Conservation (phyloP, 2,888 invertebrate genomes). For the Miltochrista miniata region DNA sequence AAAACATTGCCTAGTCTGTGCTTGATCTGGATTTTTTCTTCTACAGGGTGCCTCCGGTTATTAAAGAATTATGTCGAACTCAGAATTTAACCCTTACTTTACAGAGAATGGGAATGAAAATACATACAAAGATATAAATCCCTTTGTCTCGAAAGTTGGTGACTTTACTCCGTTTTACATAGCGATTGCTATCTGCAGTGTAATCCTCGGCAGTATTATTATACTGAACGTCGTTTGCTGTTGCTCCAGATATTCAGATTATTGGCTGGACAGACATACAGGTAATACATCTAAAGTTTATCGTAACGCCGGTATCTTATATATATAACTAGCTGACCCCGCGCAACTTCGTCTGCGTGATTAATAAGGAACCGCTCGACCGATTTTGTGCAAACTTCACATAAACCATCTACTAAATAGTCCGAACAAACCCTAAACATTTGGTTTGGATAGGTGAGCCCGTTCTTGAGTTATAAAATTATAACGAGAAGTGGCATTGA, state of each 20-base stretch:
- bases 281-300: conserved; percentile 69
- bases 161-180: conserved; percentile 95
- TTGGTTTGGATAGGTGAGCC: neutral
- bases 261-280: conserved; percentile 93
- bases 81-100: conserved; percentile 72
- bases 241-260: conserved; percentile 90
- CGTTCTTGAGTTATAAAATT: too few relatives aligned
- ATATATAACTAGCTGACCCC: neutral
- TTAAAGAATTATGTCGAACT: conserved; percentile 67
- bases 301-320: neutral
- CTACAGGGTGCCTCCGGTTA: conserved; percentile 57
- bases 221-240: conserved; percentile 91
- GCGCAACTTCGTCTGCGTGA: too few relatives aligned
- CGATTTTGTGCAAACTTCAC: too few relatives aligned
- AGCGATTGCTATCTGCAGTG: conserved; percentile 89
- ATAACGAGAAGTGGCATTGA: too few relatives aligned
- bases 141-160: conserved; percentile 72
- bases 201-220: conserved; percentile 87
- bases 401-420: too few relatives aligned
- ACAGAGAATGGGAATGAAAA: conserved; percentile 59
- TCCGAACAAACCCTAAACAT: neutral
- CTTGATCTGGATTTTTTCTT: conserved; percentile 61
- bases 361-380: too few relatives aligned
- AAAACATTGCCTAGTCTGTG: conserved; percentile 11
- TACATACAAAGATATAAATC: conserved; percentile 66